Evolutionary conservation across 2,797 vertebrate genomes (phyloP), one percentile per base, ranked within the genome.

Genomic region (Urocyon cinereoargenteus): DNA sequence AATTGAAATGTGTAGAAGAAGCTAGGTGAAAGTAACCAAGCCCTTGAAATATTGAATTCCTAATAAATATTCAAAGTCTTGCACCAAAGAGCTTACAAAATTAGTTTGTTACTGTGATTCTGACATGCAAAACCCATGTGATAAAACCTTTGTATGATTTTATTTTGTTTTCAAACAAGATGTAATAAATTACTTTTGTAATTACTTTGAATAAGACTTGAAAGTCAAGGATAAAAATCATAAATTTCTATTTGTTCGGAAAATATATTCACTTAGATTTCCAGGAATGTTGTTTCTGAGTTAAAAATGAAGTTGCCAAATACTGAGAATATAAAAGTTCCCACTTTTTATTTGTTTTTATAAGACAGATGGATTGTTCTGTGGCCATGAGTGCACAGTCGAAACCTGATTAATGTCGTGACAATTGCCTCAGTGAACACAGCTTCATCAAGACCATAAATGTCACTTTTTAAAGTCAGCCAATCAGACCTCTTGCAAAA

Each of bases 301-400:
- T 6, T 77, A 53, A 96, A 94, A 92, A 73, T 72, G 62, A 87
- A 86, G 40, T 78, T 92, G 26, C 45, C 90, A 85, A 61, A 62
- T 53, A 62, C 31, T 51, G 57, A 84, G 2, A 57, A 87, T 79
- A n/a, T 68, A 61, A 28, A 66, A 51, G 15, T 53, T 62, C 18
- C 5, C 53, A 66, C 36, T 34, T 77, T 77, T 86, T n/a, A 18
- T 66, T 93, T 85, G 36, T 72, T 92, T 91, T 91, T 62, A 59
- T 0, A 70, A 51, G 88, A 64, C 53, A 59, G 11, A 49, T 19
- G 15, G 8, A 14, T 68, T 70, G n/a, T 83, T 83, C 66, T 87
- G 26, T 68, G 49, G 15, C 36, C 8, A 79, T 51, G 36, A 53
- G 55, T 45, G 45, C 24, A 78, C 49, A 15, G 31, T 59, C 84